Percentiles rank a stretch among this genome's conserved stretches.
Conservation (phyloP, 2,113 vertebrate genomes). For the Panthera tigris region DNA sequence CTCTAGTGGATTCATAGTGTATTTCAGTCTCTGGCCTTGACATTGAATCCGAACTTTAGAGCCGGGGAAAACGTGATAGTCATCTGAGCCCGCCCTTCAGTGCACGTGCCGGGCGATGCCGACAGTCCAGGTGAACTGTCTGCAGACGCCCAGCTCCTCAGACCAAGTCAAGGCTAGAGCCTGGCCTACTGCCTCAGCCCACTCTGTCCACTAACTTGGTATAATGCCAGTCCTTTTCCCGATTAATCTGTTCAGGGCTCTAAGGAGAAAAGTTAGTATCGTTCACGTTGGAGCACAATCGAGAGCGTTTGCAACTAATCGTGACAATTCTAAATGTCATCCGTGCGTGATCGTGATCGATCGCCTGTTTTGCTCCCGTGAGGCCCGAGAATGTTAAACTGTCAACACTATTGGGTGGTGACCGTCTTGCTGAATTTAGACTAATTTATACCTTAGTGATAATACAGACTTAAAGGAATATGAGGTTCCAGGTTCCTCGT, state of each 20-base stretch:
- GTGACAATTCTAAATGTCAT: not conserved
- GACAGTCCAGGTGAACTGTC: not conserved
- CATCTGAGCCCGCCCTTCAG: not conserved
- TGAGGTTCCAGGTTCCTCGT: not conserved
- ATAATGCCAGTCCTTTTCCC: not conserved
- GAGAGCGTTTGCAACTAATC: not conserved
- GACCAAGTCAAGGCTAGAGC: not conserved
- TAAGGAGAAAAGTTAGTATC: not conserved
- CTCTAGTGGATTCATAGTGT: slow-evolving; percentile 63
- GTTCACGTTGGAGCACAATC: not conserved
- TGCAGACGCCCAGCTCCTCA: not conserved
- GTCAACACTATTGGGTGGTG: not conserved
- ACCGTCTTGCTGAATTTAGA: not conserved
- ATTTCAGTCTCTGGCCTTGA: slow-evolving; percentile 3
- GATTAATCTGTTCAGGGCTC: not conserved
- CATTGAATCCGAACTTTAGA: not conserved
- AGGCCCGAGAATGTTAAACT: not conserved
- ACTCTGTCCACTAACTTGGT: rapidly evolving
- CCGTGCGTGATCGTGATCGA: rapidly evolving
- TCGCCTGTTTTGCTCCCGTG: not conserved
- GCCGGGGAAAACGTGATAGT: not conserved
- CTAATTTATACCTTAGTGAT: too few relatives aligned
- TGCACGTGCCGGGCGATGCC: rapidly evolving
- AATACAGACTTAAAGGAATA: not conserved
- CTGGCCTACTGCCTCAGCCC: rapidly evolving